Percentiles rank a stretch among this genome's conserved stretches.
Evolutionary conservation across 2,888 invertebrate genomes (phyloP).

Genomic region (Myathropa florea): DNA sequence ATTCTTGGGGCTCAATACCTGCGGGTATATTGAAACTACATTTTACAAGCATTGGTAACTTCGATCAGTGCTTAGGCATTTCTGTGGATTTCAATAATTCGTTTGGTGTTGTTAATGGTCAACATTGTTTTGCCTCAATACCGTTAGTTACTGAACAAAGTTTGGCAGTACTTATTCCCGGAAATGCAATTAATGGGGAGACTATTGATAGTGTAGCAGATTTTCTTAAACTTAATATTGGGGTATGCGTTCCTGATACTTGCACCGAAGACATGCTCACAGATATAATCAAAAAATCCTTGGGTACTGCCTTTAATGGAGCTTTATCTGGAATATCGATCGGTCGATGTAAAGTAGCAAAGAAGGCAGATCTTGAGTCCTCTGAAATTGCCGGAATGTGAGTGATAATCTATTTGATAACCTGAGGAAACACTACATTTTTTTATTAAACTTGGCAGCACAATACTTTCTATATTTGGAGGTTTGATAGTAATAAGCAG

Average conservation of each 20-base stretch:
- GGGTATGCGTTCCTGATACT: slow-evolving; percentile 68
- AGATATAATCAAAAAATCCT: slow-evolving; percentile 24
- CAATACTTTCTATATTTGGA: slow-evolving; percentile 31
- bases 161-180: not conserved
- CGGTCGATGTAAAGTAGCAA: slow-evolving; percentile 8
- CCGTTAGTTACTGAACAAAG: not conserved
- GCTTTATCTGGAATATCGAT: slow-evolving; percentile 10
- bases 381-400: slow-evolving; percentile 40
- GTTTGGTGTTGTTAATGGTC: slow-evolving; percentile 72
- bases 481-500: slow-evolving; percentile 30
- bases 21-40: slow-evolving; percentile 75
- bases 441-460: slow-evolving; percentile 6
- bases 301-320: slow-evolving; percentile 27
- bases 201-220: not conserved
- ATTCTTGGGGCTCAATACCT: slow-evolving; percentile 75
- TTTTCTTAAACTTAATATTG: slow-evolving; percentile 14
- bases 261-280: slow-evolving; percentile 50
- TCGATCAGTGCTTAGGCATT: slow-evolving; percentile 75
- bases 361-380: not conserved
- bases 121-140: slow-evolving; percentile 74
- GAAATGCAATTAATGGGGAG: not conserved
- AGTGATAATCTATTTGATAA: not conserved
- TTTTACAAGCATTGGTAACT: slow-evolving; percentile 74
- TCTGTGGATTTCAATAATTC: slow-evolving; percentile 1
- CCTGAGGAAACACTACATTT: not conserved